These are phyloP conservation scores for Spermophilus dauricus DNA, from an alignment of 2,113 vertebrate species.

Conservation along the genomic window DNA sequence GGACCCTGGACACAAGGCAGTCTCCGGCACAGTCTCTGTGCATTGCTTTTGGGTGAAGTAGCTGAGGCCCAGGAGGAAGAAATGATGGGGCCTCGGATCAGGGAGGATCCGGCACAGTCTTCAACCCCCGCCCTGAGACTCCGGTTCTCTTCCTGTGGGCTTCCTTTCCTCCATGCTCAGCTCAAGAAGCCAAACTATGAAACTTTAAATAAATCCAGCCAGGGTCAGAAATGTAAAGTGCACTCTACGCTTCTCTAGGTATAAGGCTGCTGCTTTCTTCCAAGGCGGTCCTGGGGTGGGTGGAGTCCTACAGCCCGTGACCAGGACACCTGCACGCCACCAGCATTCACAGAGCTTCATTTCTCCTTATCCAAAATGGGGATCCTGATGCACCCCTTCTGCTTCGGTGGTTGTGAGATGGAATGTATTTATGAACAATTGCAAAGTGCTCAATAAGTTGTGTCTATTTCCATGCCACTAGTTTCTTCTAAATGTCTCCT, in stretches of 20 bases:
- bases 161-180: background rate
- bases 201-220: background rate
- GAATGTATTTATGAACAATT: background rate
- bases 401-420: background rate
- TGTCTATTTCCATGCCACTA: background rate
- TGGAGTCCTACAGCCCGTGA: rapidly evolving
- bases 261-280: rapidly evolving
- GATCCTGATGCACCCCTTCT: rapidly evolving
- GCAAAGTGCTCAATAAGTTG: background rate
- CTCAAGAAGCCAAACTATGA: background rate
- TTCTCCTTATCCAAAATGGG: background rate
- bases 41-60: too few relatives aligned
- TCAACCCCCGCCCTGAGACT: too few relatives aligned
- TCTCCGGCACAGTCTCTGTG: too few relatives aligned
- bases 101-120: too few relatives aligned
- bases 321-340: rapidly evolving
- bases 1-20: too few relatives aligned
- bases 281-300: rapidly evolving
- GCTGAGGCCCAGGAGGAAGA: background rate
- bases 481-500: background rate
- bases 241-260: rapidly evolving
- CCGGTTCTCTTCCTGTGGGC: rapidly evolving
- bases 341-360: background rate
- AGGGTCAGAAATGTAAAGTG: background rate
- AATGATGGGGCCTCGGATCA: rapidly evolving